Evolutionary conservation across 2,113 vertebrate genomes (phyloP).

Genomic region (Atractosteus spatula): DNA sequence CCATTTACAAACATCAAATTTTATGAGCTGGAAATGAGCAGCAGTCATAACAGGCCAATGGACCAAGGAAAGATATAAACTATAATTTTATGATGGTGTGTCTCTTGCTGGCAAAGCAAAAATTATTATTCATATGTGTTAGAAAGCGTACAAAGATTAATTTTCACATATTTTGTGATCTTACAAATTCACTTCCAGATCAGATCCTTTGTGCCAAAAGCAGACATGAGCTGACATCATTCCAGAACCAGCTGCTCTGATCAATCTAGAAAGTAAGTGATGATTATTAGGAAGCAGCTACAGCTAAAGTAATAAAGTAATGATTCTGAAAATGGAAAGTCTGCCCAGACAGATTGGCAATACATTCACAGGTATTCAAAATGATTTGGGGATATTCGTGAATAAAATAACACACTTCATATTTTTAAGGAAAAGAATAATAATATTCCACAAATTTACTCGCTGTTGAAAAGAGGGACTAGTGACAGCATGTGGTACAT

Average conservation of each 20-base stretch:
- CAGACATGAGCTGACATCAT: neutral
- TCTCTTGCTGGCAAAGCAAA: conserved; percentile 48
- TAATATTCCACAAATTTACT: no score
- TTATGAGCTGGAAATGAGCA: conserved; percentile 56
- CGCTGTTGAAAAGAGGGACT: no score
- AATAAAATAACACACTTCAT: no score
- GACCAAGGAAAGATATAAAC: conserved; percentile 48
- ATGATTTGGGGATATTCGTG: no score
- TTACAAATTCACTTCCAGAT: neutral
- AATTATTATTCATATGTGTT: conserved; percentile 14
- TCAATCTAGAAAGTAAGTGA: neutral
- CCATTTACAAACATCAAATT: conserved; percentile 62
- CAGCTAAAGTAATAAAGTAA: neutral
- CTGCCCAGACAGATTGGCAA: no score
- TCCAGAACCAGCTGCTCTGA: neutral
- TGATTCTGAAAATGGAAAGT: neutral
- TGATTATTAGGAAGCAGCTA: neutral
- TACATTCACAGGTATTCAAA: no score
- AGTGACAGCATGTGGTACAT: no score
- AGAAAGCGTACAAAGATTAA: neutral
- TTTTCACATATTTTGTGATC: neutral
- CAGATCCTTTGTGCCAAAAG: neutral
- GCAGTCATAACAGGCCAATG: conserved; percentile 44
- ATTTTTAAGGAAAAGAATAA: no score
- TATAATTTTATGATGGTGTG: conserved; percentile 44